Percentiles rank a stretch among this genome's conserved stretches.
Conservation (phyloP, 2,113 vertebrate genomes). For the Cyrtonyx montezumae region DNA sequence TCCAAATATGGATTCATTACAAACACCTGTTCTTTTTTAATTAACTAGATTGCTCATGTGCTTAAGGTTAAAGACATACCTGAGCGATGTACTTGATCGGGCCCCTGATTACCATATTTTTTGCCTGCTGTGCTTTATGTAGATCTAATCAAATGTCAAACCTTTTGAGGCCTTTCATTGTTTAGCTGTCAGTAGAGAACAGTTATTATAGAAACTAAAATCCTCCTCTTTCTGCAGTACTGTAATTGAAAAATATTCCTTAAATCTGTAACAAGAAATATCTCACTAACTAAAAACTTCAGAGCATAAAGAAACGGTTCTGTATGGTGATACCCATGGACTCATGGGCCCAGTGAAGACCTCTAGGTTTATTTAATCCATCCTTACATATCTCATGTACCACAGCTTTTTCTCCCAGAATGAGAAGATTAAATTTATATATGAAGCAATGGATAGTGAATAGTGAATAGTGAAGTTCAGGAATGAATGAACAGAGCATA, state of each 20-base stretch:
- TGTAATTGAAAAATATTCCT: constrained; percentile 63
- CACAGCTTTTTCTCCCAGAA: not conserved
- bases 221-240: constrained; percentile 68
- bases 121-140: constrained; percentile 47
- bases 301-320: not conserved
- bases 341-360: not conserved
- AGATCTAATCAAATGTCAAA: constrained; percentile 70
- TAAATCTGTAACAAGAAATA: constrained; percentile 42
- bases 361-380: not conserved
- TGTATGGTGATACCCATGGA: not conserved
- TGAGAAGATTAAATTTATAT: not conserved
- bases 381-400: not conserved
- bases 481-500: not conserved
- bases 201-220: constrained; percentile 64
- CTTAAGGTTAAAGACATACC: constrained; percentile 22
- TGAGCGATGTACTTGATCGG: constrained; percentile 50
- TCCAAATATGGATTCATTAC: not conserved
- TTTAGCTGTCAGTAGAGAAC: constrained; percentile 67
- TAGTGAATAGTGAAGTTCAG: not conserved
- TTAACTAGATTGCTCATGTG: constrained; percentile 36
- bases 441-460: not conserved
- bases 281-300: not conserved
- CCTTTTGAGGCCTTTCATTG: constrained; percentile 70
- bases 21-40: not conserved
- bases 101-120: constrained; percentile 59